These are phyloP conservation scores for Eurytoma californica DNA, from an alignment of 2,888 invertebrate genomes.

Conservation along the genomic window DNA sequence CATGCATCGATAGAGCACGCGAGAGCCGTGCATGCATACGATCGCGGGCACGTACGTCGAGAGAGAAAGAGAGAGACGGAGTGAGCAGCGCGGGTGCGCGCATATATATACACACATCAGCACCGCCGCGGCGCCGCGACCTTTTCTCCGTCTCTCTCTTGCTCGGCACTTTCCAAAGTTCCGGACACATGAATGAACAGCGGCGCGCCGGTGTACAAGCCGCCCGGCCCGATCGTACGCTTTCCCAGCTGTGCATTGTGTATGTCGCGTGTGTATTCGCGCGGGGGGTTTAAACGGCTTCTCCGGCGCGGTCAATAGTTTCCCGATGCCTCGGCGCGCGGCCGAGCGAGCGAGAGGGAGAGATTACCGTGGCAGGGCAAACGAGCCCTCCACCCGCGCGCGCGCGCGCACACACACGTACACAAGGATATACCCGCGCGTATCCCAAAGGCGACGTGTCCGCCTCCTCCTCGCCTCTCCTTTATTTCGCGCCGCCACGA, in stretches of 20 bases:
- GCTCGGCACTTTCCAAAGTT: conserved; percentile 63
- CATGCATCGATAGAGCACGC: background rate
- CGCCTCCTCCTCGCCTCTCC: background rate
- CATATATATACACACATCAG: background rate
- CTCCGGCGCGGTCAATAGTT: conserved; percentile 70
- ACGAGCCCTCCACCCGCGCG: too few relatives aligned
- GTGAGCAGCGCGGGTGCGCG: background rate
- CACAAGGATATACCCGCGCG: background rate
- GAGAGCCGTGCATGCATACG: conserved; percentile 1
- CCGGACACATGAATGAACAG: conserved; percentile 45
- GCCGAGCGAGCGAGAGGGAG: background rate
- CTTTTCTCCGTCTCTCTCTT: conserved; percentile 43
- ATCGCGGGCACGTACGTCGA: background rate
- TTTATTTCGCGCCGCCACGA: background rate
- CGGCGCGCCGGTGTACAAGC: background rate
- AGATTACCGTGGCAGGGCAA: background rate
- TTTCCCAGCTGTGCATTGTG: conserved; percentile 63
- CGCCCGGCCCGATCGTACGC: conserved; percentile 57
- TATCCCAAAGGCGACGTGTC: background rate
- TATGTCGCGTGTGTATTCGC: background rate
- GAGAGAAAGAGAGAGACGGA: too few relatives aligned
- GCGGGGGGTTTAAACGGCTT: conserved; percentile 67
- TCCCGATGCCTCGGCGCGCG: conserved; percentile 63
- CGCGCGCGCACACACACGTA: too few relatives aligned
- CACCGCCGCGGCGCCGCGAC: background rate